Conservation (phyloP, 2,888 invertebrate genomes). For the Aricia artaxerxes region DNA sequence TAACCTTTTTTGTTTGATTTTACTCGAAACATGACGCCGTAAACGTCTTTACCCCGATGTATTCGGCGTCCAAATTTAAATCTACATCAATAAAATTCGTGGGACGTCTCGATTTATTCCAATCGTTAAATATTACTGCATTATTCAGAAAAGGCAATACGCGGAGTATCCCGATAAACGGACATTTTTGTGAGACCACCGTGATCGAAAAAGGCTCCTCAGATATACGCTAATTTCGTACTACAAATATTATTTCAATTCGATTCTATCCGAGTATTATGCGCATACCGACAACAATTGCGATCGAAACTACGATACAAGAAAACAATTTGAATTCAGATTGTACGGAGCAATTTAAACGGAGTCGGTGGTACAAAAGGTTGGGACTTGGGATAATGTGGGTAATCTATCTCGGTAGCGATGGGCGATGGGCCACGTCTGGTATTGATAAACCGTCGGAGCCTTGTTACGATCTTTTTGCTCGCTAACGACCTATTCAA, state of each 20-base stretch:
- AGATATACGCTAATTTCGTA: neutral
- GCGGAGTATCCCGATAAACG: neutral
- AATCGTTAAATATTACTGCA: constrained; percentile 27
- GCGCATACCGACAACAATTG: neutral
- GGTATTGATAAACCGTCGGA: constrained; percentile 54
- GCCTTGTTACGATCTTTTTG: constrained; percentile 71
- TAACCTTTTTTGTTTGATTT: constrained; percentile 16
- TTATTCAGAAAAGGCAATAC: constrained; percentile 13
- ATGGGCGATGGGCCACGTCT: constrained; percentile 76
- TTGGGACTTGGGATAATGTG: constrained; percentile 71
- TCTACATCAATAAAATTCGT: constrained; percentile 14
- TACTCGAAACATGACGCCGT: neutral
- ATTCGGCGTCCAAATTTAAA: constrained; percentile 16
- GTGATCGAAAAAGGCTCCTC: neutral
- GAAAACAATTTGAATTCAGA: constrained; percentile 46
- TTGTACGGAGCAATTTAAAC: constrained; percentile 68
- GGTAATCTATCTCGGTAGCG: constrained; percentile 72
- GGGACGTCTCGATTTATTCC: constrained; percentile 17
- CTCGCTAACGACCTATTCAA: constrained; percentile 48
- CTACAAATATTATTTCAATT: constrained; percentile 8
- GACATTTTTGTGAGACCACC: constrained; percentile 7
- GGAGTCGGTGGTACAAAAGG: constrained; percentile 51
- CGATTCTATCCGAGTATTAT: neutral
- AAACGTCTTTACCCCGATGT: neutral
- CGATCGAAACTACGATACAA: constrained; percentile 23